Evolutionary conservation across 35 echinoderm and acorn worm genomes (phyloP).

Genomic region (Heliocidaris erythrogramma): DNA sequence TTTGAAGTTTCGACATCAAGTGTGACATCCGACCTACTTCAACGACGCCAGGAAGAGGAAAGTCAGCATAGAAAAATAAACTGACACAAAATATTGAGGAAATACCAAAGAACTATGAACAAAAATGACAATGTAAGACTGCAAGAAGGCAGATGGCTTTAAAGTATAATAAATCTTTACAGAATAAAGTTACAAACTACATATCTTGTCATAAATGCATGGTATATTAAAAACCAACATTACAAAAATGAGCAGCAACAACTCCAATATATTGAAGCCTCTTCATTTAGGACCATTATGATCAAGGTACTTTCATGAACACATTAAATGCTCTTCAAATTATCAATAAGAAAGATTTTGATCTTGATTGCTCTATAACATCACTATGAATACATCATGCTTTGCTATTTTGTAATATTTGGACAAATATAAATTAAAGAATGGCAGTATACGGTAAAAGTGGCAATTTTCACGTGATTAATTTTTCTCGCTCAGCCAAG

Average conservation of each 20-base stretch:
- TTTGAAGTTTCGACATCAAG: not conserved
- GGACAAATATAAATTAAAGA: no score
- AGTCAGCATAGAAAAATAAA: not conserved
- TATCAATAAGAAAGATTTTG: no score
- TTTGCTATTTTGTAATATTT: no score
- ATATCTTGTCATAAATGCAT: not conserved
- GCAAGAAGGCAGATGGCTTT: not conserved
- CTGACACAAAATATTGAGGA: not conserved
- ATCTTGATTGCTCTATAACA: no score
- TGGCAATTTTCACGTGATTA: no score
- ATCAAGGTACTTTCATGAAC: no score
- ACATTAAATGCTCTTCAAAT: no score
- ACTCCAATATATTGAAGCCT: not conserved
- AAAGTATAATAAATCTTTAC: no score
- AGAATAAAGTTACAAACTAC: not conserved
- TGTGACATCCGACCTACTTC: not conserved
- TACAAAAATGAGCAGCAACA: not conserved
- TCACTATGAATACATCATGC: no score
- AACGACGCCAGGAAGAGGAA: slow-evolving; percentile 7
- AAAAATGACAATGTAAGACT: not conserved
- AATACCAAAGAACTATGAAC: not conserved
- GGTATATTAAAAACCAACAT: not conserved
- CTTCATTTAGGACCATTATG: not conserved
- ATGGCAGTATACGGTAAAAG: no score
- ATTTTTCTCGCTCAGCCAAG: no score